Conservation (phyloP, 2,888 invertebrate genomes). For the Euplagia quadripunctaria region DNA sequence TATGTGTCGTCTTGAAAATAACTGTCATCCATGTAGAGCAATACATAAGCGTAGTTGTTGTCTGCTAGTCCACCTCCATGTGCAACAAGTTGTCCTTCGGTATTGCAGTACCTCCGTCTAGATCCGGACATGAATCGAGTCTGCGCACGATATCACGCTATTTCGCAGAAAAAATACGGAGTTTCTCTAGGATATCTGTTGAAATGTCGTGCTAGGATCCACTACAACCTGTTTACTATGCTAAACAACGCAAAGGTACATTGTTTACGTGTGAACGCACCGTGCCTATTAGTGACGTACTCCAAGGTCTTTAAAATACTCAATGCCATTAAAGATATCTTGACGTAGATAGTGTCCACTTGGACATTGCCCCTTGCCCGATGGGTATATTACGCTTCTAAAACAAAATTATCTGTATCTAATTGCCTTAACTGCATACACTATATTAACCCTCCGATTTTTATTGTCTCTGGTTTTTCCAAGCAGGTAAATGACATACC, state of each 20-base stretch:
- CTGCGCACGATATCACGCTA: slow-evolving; percentile 52
- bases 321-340: slow-evolving; percentile 56
- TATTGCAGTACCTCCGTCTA: slow-evolving; percentile 21
- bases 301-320: slow-evolving; percentile 71
- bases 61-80: slow-evolving; percentile 49
- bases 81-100: slow-evolving; percentile 13
- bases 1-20: neutral
- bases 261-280: slow-evolving; percentile 76
- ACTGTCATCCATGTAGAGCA: neutral
- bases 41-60: neutral
- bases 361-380: slow-evolving; percentile 11
- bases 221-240: slow-evolving; percentile 66
- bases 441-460: slow-evolving; percentile 53
- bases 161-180: slow-evolving; percentile 64
- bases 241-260: slow-evolving; percentile 56
- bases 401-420: slow-evolving; percentile 47
- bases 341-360: slow-evolving; percentile 12
- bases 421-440: slow-evolving; percentile 60
- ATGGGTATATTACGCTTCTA: slow-evolving; percentile 16
- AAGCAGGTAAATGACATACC: slow-evolving; percentile 41
- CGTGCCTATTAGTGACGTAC: slow-evolving; percentile 59
- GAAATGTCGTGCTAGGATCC: slow-evolving; percentile 57
- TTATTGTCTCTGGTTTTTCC: slow-evolving; percentile 69
- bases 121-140: slow-evolving; percentile 51
- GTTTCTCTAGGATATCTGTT: slow-evolving; percentile 73